These are phyloP conservation scores for Drosophila siamana DNA, from an alignment of 2,888 invertebrate species.

Conservation along the genomic window DNA sequence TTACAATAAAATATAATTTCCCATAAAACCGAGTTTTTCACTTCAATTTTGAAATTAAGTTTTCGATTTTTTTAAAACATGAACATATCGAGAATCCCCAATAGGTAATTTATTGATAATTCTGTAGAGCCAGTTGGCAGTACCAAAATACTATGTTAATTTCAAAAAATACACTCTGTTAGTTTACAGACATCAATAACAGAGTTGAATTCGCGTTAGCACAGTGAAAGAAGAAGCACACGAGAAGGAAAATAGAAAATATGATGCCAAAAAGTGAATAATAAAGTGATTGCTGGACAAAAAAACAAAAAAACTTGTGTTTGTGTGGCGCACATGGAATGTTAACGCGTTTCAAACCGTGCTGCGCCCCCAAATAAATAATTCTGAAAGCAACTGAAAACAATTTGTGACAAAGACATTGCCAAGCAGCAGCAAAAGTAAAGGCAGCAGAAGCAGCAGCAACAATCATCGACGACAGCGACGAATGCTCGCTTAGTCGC, in stretches of 20 bases:
- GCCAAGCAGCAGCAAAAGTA: slow-evolving; percentile 30
- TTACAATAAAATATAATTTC: slow-evolving; percentile 66
- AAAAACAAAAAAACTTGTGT: slow-evolving; percentile 42
- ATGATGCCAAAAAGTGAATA: slow-evolving; percentile 66
- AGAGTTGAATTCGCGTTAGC: slow-evolving; percentile 40
- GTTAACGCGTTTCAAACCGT: slow-evolving; percentile 45
- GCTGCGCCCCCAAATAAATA: slow-evolving; percentile 39
- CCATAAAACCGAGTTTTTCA: slow-evolving; percentile 25
- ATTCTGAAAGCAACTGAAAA: slow-evolving; percentile 13
- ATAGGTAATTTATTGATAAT: slow-evolving; percentile 6
- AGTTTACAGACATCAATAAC: slow-evolving; percentile 34
- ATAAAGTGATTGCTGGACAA: slow-evolving; percentile 52
- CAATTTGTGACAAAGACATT: slow-evolving; percentile 51
- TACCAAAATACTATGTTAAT: slow-evolving; percentile 12
- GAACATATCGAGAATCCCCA: slow-evolving; percentile 12
- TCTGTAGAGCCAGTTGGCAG: slow-evolving; percentile 38
- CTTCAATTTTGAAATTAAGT: background rate
- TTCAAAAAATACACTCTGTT: slow-evolving; percentile 25
- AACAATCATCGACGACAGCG: slow-evolving; percentile 48
- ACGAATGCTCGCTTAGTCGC: slow-evolving; percentile 36
- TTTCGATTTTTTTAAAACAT: slow-evolving; percentile 22
- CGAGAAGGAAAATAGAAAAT: slow-evolving; percentile 72
- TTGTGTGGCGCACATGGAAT: slow-evolving; percentile 47
- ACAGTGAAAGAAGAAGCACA: slow-evolving; percentile 45
- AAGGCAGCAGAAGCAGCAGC: slow-evolving; percentile 34